These are phyloP conservation scores for Ametastegia equiseti DNA, from an alignment of 2,888 invertebrate genomes.

Conservation along the genomic window DNA sequence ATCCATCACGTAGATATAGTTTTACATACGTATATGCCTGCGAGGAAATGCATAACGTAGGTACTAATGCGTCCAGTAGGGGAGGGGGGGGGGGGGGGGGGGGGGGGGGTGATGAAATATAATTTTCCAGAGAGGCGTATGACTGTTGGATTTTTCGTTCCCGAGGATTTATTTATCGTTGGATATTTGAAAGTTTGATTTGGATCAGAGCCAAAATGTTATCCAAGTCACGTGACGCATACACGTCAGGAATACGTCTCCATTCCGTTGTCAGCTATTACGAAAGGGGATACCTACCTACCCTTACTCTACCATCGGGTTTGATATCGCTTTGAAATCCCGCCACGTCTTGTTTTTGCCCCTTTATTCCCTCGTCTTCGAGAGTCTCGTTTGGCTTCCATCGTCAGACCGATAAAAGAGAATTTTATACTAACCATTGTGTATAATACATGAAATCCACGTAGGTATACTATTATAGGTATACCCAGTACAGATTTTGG, in stretches of 20 bases:
- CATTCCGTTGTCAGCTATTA: conserved; percentile 38
- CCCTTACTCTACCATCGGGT: too few species aligned
- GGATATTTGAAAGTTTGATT: conserved; percentile 34
- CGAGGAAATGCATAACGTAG: neutral
- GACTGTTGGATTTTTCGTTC: neutral
- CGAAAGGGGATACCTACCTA: conserved; percentile 12
- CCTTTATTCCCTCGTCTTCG: neutral
- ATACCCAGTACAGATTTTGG: neutral
- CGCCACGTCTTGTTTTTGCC: conserved; percentile 36
- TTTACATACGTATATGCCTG: neutral
- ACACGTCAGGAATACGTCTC: conserved; percentile 43
- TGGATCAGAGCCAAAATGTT: neutral
- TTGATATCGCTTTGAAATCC: conserved; percentile 34
- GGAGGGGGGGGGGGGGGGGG: too few species aligned
- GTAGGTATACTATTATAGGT: too few species aligned
- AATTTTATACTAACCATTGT: conserved; percentile 39
- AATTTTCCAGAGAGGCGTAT: neutral
- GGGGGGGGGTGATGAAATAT: neutral
- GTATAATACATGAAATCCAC: conserved; percentile 22
- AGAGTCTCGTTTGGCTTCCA: conserved; percentile 16
- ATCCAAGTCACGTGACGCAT: conserved; percentile 41
- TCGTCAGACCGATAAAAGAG: conserved; percentile 39
- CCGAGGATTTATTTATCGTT: conserved; percentile 3
- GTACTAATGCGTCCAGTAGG: neutral
- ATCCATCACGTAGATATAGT: neutral